Evolutionary conservation across 2,888 invertebrate species (phyloP).

Genomic region (Sepiola atlantica): DNA sequence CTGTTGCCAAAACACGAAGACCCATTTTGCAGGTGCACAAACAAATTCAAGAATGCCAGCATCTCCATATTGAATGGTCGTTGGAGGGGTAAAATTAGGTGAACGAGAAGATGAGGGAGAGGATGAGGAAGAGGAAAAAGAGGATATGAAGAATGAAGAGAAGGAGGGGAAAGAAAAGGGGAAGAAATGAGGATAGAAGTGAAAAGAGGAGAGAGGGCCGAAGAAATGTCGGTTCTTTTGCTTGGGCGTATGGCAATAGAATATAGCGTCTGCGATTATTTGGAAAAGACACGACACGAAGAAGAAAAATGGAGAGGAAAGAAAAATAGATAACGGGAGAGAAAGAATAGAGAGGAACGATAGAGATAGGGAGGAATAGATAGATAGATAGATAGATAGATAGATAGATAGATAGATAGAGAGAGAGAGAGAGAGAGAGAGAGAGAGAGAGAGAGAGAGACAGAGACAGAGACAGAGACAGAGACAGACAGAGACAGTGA

Average conservation of each 20-base stretch:
- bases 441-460: background rate
- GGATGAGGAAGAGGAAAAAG: no score
- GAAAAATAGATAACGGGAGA: no score
- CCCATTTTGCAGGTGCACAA: background rate
- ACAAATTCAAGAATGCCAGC: background rate
- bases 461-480: no score
- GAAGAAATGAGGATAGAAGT: background rate
- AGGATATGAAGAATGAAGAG: no score
- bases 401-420: no score
- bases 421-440: background rate
- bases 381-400: no score
- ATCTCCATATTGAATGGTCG: background rate
- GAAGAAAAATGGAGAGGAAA: background rate
- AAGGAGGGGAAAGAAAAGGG: background rate
- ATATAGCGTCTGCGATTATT: background rate
- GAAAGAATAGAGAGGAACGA: no score
- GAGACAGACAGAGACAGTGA: background rate
- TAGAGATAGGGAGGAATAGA: no score
- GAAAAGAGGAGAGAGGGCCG: background rate
- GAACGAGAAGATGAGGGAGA: no score
- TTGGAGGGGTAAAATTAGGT: no score
- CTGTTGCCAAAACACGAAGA: background rate
- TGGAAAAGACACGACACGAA: background rate
- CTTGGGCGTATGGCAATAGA: background rate
- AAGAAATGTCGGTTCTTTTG: background rate